A percentile compares a stretch with the other conserved stretches of the same genome.
These are phyloP conservation scores for Metopia argyrocephala DNA, from an alignment of 2,888 invertebrate genomes.

Conservation along the genomic window DNA sequence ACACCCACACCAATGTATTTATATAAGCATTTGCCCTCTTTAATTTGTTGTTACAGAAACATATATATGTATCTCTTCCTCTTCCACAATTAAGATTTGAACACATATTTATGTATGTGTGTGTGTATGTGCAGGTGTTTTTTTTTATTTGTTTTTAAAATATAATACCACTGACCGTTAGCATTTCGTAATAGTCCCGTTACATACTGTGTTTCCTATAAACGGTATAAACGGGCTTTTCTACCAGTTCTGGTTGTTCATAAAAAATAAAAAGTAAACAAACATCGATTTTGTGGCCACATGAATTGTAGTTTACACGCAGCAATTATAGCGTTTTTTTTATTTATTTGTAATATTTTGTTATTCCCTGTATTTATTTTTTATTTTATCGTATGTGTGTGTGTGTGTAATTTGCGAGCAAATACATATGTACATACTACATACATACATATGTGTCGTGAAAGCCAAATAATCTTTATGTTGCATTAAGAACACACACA, in stretches of 20 bases:
- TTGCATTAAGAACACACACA: neutral
- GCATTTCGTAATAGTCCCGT: conserved; percentile 20
- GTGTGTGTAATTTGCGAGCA: neutral
- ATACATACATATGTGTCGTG: neutral
- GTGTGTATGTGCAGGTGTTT: neutral
- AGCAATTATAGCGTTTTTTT: conserved; percentile 45
- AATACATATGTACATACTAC: no score
- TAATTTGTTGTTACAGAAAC: neutral
- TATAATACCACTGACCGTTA: conserved; percentile 26
- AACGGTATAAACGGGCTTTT: neutral
- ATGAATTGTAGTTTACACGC: conserved; percentile 46
- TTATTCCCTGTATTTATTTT: neutral
- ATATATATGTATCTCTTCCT: neutral
- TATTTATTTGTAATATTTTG: no score
- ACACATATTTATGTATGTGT: neutral
- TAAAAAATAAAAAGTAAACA: no score
- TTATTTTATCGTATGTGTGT: neutral
- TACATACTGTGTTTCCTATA: neutral
- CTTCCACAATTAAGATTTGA: neutral
- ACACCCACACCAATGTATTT: neutral
- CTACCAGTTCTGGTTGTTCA: neutral
- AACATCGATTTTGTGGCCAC: conserved; percentile 58
- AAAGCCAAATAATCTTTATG: neutral
- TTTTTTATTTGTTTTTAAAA: no score
- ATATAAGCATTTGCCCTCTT: neutral